These are phyloP conservation scores for Petromus typicus DNA, from an alignment of 2,113 vertebrate species.

Conservation along the genomic window DNA sequence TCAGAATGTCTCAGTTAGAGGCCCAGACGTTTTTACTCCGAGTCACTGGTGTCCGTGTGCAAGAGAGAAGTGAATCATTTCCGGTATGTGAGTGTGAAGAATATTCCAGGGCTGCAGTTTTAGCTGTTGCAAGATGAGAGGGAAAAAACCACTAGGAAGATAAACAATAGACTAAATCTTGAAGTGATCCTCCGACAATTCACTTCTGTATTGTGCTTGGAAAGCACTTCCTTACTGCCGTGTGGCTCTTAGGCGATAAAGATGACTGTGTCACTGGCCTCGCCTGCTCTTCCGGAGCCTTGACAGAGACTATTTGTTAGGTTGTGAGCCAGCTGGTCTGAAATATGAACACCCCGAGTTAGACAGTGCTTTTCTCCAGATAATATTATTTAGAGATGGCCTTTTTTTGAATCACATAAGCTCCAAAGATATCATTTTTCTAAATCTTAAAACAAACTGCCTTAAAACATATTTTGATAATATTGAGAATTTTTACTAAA, in stretches of 20 bases:
- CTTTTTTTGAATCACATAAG: neutral
- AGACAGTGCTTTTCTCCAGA: neutral
- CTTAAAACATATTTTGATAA: neutral
- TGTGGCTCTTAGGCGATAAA: neutral
- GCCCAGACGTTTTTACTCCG: neutral
- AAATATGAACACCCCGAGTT: neutral
- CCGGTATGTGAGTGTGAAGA: neutral
- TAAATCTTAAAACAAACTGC: neutral
- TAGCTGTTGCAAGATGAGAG: neutral
- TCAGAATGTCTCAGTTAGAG: neutral
- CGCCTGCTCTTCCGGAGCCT: neutral
- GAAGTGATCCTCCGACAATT: neutral
- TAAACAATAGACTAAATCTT: neutral
- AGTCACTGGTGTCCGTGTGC: neutral
- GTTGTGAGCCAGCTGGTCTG: neutral
- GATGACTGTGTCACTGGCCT: neutral
- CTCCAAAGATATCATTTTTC: neutral
- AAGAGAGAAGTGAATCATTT: neutral
- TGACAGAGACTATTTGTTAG: neutral
- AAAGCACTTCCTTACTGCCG: neutral
- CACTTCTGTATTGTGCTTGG: slow-evolving; percentile 19
- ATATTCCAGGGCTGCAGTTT: neutral
- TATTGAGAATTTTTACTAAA: neutral
- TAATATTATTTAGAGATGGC: neutral
- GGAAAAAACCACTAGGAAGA: neutral